Base-by-base conservation (phyloP, 2,888 invertebrate genomes). In the Helleia helle region DNA sequence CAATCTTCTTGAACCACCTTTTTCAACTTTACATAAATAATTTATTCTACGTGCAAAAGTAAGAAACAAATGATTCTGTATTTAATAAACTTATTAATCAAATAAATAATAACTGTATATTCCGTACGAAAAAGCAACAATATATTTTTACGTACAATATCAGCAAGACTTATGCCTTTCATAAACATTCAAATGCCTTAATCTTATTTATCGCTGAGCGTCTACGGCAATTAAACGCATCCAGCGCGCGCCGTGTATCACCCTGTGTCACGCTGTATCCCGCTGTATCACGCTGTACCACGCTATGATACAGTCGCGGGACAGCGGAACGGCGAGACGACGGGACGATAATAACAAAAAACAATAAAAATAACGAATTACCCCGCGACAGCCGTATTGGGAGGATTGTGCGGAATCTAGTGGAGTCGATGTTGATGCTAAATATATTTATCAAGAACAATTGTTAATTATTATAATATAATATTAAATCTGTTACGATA, bases 321-420 rank as follows among this genome's bases (percentile, higher is more conserved):
- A n/a, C 59, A 59, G 73, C 80, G 81, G 81, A 76, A 81, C 76
- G 61, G 65, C 68, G 74, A 22, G 7, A 5, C 4, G 81, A 77
- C 76, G 73, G 75, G 70, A 80, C 77, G 80, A 83, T 83, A 83
- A 83, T 83, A 84, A 84, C 79, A 81, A 83, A 83, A 83, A 84
- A 83, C 81, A 81, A 84, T 83, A 83, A 84, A 84, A 84, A 80
- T 84, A 84, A 84, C 77, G 77, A 75, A 84, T 83, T 75, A 76
- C 77, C 72, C 71, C 73, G 65, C 79, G 73, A 77, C 75, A 72
- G 65, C 67, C 52, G 75, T 65, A 72, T 74, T 71, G 71, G 64
- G 62, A 59, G 52, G 63, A 66, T 66, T 60, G 60, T 52, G 53
- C 42, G 40, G 66, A 27, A 46, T 46, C 59, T 38, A 63, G 69